Conservation (phyloP, 2,113 vertebrate species). For the Lasiurus cinereus region DNA sequence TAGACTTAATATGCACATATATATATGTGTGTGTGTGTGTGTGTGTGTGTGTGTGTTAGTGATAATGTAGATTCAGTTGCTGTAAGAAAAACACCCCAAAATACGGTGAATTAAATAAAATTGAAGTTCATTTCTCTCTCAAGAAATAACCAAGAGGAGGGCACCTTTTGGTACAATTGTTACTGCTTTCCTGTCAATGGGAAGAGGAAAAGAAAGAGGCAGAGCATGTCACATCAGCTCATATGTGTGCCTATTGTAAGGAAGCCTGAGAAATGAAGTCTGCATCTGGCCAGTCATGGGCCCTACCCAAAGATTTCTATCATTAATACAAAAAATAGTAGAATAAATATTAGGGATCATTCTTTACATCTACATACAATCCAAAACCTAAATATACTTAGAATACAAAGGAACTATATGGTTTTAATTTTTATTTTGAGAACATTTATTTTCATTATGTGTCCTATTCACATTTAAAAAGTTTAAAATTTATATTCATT, state of each 20-base stretch:
- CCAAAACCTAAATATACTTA: neutral
- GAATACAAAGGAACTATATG: neutral
- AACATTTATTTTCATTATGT: neutral
- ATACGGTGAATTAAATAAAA: constrained; percentile 4
- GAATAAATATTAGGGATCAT: neutral
- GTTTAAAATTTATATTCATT: neutral
- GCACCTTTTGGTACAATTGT: neutral
- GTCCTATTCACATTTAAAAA: neutral
- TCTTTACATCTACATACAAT: neutral
- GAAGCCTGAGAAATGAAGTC: neutral
- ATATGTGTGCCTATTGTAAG: neutral
- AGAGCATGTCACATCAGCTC: neutral
- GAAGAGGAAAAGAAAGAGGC: neutral
- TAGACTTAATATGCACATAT: neutral
- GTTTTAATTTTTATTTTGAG: neutral
- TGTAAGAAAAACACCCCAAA: neutral
- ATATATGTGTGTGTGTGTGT: neutral
- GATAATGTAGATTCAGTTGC: neutral
- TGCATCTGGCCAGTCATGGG: neutral
- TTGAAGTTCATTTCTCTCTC: neutral
- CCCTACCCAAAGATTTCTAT: neutral
- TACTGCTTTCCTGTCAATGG: neutral
- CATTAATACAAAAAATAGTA: neutral
- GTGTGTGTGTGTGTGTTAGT: neutral
- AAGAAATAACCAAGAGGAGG: neutral